These are phyloP conservation scores for Salarias fasciatus DNA, from an alignment of 2,797 vertebrate species.

Conservation along the genomic window DNA sequence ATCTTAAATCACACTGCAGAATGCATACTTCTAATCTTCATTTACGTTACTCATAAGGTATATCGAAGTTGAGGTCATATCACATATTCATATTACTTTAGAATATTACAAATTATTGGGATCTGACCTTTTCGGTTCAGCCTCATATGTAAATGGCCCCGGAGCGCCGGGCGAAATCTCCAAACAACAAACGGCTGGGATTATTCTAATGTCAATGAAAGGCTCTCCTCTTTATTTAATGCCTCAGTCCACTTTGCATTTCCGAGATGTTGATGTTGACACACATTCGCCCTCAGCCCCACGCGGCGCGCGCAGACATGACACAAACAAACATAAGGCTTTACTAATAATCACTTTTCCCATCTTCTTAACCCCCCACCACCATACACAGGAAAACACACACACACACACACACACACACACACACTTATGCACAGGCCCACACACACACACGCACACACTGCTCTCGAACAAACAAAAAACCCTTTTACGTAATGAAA, in stretches of 20 bases:
- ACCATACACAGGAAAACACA: slow-evolving; percentile 27
- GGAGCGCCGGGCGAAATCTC: slow-evolving; percentile 56
- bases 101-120: slow-evolving; percentile 71
- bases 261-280: slow-evolving; percentile 60
- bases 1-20: slow-evolving; percentile 25
- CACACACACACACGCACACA: slow-evolving; percentile 21
- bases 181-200: slow-evolving; percentile 56
- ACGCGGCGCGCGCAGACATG: slow-evolving; percentile 31
- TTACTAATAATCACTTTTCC: slow-evolving; percentile 74
- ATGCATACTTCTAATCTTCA: slow-evolving; percentile 53
- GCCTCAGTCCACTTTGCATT: slow-evolving; percentile 70
- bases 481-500: slow-evolving; percentile 90
- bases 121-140: slow-evolving; percentile 54
- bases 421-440: slow-evolving; percentile 26
- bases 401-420: slow-evolving; percentile 21
- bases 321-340: slow-evolving; percentile 71
- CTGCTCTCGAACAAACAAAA: slow-evolving; percentile 70
- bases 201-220: slow-evolving; percentile 76
- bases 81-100: slow-evolving; percentile 53
- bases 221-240: slow-evolving; percentile 71
- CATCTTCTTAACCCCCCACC: slow-evolving; percentile 64
- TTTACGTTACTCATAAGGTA: slow-evolving; percentile 49
- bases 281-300: slow-evolving; percentile 56
- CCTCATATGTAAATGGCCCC: slow-evolving; percentile 59
- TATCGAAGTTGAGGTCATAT: slow-evolving; percentile 54